Evolutionary conservation across 2,888 invertebrate species (phyloP).

Genomic region (Hyalella azteca): DNA sequence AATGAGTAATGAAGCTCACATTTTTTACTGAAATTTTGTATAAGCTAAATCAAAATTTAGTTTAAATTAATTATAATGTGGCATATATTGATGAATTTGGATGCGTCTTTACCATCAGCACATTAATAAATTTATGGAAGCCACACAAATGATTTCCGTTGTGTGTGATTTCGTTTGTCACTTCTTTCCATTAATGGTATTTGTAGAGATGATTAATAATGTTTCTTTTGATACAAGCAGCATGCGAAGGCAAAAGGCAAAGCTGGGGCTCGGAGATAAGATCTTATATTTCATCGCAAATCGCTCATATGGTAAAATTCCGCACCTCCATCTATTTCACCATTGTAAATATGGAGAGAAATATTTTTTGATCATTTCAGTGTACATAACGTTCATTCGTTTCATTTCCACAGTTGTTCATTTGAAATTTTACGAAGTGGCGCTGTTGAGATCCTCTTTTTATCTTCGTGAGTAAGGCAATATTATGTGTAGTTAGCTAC

Average conservation of each 20-base stretch:
- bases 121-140: no score
- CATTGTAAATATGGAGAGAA: constrained; percentile 31
- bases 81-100: no score
- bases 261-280: not conserved
- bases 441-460: constrained; percentile 23
- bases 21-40: no score
- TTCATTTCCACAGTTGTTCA: constrained; percentile 37
- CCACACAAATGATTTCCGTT: no score
- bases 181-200: no score
- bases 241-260: not conserved
- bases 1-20: no score
- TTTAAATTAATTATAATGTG: no score
- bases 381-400: constrained; percentile 30
- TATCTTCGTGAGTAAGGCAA: constrained; percentile 29
- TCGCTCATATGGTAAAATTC: not conserved
- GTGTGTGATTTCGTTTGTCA: no score
- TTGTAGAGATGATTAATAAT: no score
- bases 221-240: no score
- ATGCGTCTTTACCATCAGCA: no score
- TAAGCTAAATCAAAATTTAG: no score
- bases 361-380: constrained; percentile 37
- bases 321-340: constrained; percentile 28
- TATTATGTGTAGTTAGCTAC: constrained; percentile 14
- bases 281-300: not conserved
- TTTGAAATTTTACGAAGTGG: constrained; percentile 35